These are phyloP conservation scores for Stegostoma tigrinum DNA, from an alignment of 2,113 vertebrate genomes.

Conservation along the genomic window DNA sequence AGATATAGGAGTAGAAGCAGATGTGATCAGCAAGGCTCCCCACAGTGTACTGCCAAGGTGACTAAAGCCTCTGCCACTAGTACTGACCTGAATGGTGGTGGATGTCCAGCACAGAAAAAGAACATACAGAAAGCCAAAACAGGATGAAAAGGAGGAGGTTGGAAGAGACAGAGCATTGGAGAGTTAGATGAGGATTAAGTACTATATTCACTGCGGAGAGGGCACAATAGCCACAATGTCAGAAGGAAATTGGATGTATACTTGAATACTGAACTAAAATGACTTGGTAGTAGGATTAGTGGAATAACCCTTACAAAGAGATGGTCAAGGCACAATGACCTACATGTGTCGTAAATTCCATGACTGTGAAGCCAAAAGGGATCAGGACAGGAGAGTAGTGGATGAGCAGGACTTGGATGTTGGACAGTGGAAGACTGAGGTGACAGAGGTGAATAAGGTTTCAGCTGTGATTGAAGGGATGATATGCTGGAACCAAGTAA, in stretches of 20 bases:
- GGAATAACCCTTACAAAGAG: background rate
- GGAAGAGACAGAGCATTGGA: background rate
- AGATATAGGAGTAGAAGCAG: background rate
- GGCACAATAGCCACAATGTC: background rate
- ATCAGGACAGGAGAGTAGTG: background rate
- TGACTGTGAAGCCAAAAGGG: background rate
- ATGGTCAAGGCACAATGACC: background rate
- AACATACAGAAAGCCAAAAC: background rate
- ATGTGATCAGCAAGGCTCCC: background rate
- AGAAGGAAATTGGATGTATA: background rate
- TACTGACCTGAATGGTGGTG: background rate
- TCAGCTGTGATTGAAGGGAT: background rate
- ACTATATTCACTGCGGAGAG: background rate
- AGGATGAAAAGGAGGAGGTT: background rate
- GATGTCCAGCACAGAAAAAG: background rate
- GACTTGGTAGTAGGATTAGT: background rate
- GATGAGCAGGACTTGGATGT: background rate
- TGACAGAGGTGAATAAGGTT: background rate
- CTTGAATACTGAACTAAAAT: background rate
- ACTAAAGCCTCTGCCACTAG: background rate
- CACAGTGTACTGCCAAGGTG: background rate
- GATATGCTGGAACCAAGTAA: background rate
- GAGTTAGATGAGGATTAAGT: background rate
- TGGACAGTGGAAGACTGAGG: background rate
- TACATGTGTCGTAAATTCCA: background rate